phyloP scores from a whole-genome alignment of 37 sponge, comb jelly and placozoan species.

The Chondrosia reniformis region DNA sequence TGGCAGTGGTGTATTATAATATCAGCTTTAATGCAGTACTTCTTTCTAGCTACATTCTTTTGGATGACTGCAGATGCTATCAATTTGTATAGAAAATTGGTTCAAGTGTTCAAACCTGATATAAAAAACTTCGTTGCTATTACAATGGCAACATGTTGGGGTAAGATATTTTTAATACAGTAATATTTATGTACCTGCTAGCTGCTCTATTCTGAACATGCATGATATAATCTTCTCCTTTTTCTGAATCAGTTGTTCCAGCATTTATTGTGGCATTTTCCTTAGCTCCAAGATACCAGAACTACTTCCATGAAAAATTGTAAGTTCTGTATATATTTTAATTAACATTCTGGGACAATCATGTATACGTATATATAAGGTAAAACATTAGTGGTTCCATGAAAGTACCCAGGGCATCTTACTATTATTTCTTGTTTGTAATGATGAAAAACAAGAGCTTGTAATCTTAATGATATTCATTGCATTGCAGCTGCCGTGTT shows the following conservation, averaged over 20 bases:
- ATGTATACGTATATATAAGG: no score
- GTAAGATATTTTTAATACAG: no score
- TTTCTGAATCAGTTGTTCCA: background rate
- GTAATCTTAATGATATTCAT: no score
- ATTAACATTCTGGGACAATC: no score
- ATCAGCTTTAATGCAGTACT: slow-evolving; percentile 41
- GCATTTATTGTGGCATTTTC: slow-evolving; percentile 18
- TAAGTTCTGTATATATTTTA: no score
- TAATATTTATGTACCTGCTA: no score
- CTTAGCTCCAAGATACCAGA: background rate
- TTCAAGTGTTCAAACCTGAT: slow-evolving; percentile 19
- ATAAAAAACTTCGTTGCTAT: slow-evolving; percentile 20
- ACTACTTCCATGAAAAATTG: no score
- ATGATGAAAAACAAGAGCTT: no score
- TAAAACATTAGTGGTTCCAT: no score
- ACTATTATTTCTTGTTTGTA: no score
- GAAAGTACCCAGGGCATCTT: no score
- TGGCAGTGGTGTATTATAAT: slow-evolving; percentile 16
- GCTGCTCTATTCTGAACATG: no score
- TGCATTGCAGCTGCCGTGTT: slow-evolving; percentile 19
- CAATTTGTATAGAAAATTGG: slow-evolving; percentile 37
- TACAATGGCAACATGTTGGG: slow-evolving; percentile 25
- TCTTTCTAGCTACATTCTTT: slow-evolving; percentile 35
- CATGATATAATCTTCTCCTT: background rate
- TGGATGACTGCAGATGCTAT: slow-evolving; percentile 52